phyloP scores from a whole-genome alignment of 2,113 vertebrate species.

The Anas platyrhynchos region DNA sequence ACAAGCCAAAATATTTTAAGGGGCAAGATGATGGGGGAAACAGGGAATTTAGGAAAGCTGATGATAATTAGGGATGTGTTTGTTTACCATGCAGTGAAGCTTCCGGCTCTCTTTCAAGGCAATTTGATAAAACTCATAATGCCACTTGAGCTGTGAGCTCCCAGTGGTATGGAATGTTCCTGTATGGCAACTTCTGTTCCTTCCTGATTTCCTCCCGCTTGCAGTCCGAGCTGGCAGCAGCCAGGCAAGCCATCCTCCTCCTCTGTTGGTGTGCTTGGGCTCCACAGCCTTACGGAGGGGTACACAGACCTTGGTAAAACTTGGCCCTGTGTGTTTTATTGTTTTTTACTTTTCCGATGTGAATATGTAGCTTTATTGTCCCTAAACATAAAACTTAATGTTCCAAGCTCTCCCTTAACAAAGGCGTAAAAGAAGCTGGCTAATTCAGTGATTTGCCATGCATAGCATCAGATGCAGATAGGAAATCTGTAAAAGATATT shows the following conservation, averaged over 20 bases:
- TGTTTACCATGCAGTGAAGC: not conserved
- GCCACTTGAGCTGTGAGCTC: not conserved
- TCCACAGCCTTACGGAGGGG: not conserved
- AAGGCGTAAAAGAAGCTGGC: slow-evolving; percentile 27
- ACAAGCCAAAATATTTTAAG: not conserved
- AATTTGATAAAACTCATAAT: not conserved
- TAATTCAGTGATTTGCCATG: slow-evolving; percentile 11
- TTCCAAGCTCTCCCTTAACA: not conserved
- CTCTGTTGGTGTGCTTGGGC: not conserved
- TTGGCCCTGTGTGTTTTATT: not conserved
- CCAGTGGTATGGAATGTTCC: not conserved
- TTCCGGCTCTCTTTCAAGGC: not conserved
- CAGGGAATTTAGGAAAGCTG: not conserved
- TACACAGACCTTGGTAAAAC: not conserved
- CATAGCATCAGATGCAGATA: slow-evolving; percentile 30
- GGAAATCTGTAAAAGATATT: slow-evolving; percentile 37
- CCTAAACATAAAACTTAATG: not conserved
- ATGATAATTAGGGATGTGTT: not conserved
- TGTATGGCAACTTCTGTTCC: not conserved
- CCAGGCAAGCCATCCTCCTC: not conserved
- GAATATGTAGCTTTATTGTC: not conserved
- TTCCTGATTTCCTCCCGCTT: not conserved
- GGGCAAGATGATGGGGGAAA: not conserved
- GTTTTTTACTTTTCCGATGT: not conserved
- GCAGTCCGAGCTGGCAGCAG: not conserved